phyloP scores from a whole-genome alignment of 2,888 invertebrate species.

The Cantharis nigra region DNA sequence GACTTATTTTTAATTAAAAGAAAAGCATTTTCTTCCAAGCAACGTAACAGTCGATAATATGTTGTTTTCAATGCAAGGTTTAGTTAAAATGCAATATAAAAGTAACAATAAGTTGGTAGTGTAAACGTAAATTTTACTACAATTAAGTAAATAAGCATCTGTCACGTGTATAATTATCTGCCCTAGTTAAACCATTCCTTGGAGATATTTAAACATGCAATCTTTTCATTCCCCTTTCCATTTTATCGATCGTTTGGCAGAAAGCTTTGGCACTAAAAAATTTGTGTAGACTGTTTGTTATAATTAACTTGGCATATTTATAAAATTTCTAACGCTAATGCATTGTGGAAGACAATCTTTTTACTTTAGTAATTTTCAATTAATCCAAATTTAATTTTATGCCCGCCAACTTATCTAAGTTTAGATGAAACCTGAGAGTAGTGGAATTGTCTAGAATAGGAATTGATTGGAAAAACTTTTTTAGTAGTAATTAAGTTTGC shows the following conservation, averaged over 20 bases:
- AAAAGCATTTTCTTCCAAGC: not conserved
- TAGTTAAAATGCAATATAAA: not conserved
- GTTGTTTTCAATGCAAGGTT: not conserved
- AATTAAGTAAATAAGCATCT: not conserved
- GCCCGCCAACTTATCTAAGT: not conserved
- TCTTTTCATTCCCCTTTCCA: not conserved
- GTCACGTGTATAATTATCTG: not conserved
- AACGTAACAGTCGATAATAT: not conserved
- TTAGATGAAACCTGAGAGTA: not conserved
- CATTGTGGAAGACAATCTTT: not conserved
- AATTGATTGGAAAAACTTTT: not conserved
- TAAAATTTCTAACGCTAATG: not conserved
- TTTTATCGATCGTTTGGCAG: not conserved
- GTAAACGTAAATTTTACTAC: not conserved
- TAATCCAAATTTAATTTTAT: not conserved
- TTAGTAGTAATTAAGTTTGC: not conserved
- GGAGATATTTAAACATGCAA: not conserved
- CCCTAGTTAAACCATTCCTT: not conserved
- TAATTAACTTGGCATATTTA: not conserved
- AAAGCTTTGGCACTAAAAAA: not conserved
- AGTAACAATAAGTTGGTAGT: not conserved
- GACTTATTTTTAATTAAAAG: not conserved
- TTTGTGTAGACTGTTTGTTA: not conserved
- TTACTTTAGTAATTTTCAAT: not conserved
- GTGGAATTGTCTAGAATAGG: not conserved